Evolutionary conservation across 2,113 vertebrate species (phyloP).

Genomic region (Rafetus swinhoei): DNA sequence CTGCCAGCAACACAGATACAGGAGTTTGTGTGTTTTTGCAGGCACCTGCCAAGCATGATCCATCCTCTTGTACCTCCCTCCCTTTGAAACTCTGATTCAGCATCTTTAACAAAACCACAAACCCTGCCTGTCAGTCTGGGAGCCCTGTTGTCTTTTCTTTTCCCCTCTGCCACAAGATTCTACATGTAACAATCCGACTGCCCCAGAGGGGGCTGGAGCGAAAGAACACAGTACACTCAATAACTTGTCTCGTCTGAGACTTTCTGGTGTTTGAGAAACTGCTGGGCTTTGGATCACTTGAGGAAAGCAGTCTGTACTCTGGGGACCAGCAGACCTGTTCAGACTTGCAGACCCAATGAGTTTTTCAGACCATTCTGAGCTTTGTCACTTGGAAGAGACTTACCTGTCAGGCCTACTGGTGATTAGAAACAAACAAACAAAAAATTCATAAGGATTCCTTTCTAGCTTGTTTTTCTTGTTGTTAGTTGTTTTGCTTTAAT

Average conservation of each 20-base stretch:
- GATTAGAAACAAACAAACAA: slow-evolving; percentile 12
- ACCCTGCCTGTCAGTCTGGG: slow-evolving; percentile 72
- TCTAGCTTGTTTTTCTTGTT: rapidly evolving
- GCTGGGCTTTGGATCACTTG: slow-evolving; percentile 36
- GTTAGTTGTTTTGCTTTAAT: background rate
- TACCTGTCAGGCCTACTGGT: background rate
- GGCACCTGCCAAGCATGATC: slow-evolving; percentile 67
- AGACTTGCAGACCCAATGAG: slow-evolving; percentile 50
- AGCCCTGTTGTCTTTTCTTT: slow-evolving; percentile 52
- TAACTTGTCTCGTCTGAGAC: slow-evolving; percentile 7
- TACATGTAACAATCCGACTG: slow-evolving; percentile 42
- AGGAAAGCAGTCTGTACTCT: slow-evolving; percentile 26
- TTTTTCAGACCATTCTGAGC: background rate
- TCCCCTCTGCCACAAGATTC: slow-evolving; percentile 64
- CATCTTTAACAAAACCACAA: slow-evolving; percentile 67
- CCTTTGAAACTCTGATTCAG: slow-evolving; percentile 77
- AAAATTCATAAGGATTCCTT: background rate
- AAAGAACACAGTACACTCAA: background rate
- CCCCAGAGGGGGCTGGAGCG: slow-evolving; percentile 54
- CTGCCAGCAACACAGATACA: slow-evolving; percentile 50
- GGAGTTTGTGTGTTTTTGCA: slow-evolving; percentile 11
- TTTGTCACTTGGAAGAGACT: slow-evolving; percentile 31
- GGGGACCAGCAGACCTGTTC: slow-evolving; percentile 51
- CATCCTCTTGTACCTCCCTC: slow-evolving; percentile 53
- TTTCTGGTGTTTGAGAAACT: slow-evolving; percentile 3